phyloP scores from a whole-genome alignment of 1,140 invertebrate species.

The Bacillus rossius region DNA sequence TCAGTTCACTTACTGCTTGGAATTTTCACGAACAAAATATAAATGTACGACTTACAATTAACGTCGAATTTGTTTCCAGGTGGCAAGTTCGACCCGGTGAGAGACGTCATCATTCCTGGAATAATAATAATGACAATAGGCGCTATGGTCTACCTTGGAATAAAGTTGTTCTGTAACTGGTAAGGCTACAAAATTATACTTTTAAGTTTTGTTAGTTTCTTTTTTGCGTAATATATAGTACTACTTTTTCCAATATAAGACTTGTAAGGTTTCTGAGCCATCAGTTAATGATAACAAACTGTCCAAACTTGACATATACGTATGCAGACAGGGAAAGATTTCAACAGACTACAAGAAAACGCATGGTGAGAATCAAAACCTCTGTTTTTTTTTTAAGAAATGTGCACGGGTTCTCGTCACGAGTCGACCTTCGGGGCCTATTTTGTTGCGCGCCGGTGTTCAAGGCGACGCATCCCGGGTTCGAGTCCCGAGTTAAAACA shows the following conservation, averaged over 20 bases:
- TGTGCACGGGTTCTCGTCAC: too few relatives aligned
- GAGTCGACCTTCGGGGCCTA: too few relatives aligned
- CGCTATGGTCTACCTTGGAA: constrained; percentile 18
- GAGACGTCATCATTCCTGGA: constrained; percentile 15
- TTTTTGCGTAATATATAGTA: neutral
- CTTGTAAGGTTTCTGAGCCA: neutral
- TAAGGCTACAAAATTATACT: constrained; percentile 9
- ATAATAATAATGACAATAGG: constrained; percentile 17
- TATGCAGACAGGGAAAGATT: too few relatives aligned
- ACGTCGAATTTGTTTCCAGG: neutral
- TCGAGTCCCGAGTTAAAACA: too few relatives aligned
- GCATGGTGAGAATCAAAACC: too few relatives aligned
- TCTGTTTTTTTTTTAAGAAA: too few relatives aligned
- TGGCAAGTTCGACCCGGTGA: constrained; percentile 9
- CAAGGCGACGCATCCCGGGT: too few relatives aligned
- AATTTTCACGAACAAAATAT: too few relatives aligned
- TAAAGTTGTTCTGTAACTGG: constrained; percentile 20
- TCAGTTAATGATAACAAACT: neutral
- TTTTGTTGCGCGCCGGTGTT: too few relatives aligned
- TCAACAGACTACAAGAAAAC: too few relatives aligned
- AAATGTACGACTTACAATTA: too few relatives aligned
- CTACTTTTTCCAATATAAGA: neutral
- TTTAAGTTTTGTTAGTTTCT: constrained; percentile 8
- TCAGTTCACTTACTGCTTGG: too few relatives aligned
- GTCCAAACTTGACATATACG: neutral